A percentile compares a stretch with the other conserved stretches of the same genome.
Evolutionary conservation across 2,113 vertebrate genomes (phyloP).

Genomic region (Scartelaos histophorus): DNA sequence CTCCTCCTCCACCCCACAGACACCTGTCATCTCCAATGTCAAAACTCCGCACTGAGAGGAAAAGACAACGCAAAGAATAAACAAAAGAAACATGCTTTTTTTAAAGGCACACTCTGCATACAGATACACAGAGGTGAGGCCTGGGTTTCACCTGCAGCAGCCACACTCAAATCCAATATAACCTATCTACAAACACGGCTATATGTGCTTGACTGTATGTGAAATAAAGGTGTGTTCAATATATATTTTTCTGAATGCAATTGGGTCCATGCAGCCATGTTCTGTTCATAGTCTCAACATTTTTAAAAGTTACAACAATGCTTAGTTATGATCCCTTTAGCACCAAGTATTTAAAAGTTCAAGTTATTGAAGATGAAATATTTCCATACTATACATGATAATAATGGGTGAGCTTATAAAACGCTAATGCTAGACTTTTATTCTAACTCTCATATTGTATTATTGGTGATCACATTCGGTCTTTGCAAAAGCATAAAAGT

Average conservation of each 20-base stretch:
- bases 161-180: slow-evolving; percentile 26
- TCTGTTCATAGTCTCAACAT: not conserved
- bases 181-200: slow-evolving; percentile 3
- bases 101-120: slow-evolving; percentile 68
- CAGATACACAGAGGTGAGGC: slow-evolving; percentile 57
- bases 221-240: not conserved
- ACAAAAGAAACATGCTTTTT: slow-evolving; percentile 74
- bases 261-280: not conserved
- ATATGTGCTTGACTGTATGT: not conserved
- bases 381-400: not conserved
- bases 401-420: not conserved
- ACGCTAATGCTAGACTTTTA: too few species aligned
- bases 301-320: too few species aligned
- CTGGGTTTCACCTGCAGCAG: slow-evolving; percentile 52
- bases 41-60: slow-evolving; percentile 68
- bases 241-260: not conserved
- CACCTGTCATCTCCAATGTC: slow-evolving; percentile 78
- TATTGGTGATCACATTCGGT: not conserved
- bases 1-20: slow-evolving; percentile 66
- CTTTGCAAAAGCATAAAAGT: not conserved
- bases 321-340: not conserved
- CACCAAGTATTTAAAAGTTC: not conserved
- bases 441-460: not conserved
- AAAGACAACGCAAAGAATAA: slow-evolving; percentile 75
- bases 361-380: not conserved